Evolutionary conservation across 2,113 vertebrate species (phyloP).

Genomic region (Vanacampus margaritifer): DNA sequence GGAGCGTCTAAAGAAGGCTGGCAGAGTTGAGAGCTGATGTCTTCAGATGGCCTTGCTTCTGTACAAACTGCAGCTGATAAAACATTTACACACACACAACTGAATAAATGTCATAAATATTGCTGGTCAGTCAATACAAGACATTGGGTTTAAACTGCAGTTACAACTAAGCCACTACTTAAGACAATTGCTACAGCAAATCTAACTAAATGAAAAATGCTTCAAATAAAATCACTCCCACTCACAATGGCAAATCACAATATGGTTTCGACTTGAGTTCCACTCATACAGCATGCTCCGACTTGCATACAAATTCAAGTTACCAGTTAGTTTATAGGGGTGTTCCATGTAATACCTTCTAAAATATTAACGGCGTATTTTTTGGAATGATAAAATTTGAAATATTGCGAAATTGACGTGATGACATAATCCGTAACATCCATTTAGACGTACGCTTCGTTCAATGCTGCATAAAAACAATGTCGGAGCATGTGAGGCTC

Average conservation of each 20-base stretch:
- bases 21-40: slow-evolving; percentile 49
- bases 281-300: not conserved
- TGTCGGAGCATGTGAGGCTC: too few relatives aligned
- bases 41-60: slow-evolving; percentile 54
- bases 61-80: slow-evolving; percentile 60
- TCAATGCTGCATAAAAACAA: too few relatives aligned
- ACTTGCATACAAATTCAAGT: not conserved
- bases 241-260: too few relatives aligned
- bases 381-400: too few relatives aligned
- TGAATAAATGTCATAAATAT: too few relatives aligned
- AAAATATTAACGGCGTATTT: too few relatives aligned
- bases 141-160: not conserved
- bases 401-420: too few relatives aligned
- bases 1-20: slow-evolving; percentile 47
- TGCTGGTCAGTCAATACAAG: not conserved
- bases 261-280: not conserved
- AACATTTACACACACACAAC: slow-evolving; percentile 8
- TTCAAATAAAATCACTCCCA: not conserved
- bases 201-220: not conserved
- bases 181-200: not conserved
- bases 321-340: not conserved
- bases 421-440: too few relatives aligned
- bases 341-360: too few relatives aligned
- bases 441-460: too few relatives aligned
- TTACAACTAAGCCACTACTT: not conserved